These are phyloP conservation scores for Eulemur macaco DNA, from an alignment of 2,113 vertebrate genomes.

Conservation along the genomic window DNA sequence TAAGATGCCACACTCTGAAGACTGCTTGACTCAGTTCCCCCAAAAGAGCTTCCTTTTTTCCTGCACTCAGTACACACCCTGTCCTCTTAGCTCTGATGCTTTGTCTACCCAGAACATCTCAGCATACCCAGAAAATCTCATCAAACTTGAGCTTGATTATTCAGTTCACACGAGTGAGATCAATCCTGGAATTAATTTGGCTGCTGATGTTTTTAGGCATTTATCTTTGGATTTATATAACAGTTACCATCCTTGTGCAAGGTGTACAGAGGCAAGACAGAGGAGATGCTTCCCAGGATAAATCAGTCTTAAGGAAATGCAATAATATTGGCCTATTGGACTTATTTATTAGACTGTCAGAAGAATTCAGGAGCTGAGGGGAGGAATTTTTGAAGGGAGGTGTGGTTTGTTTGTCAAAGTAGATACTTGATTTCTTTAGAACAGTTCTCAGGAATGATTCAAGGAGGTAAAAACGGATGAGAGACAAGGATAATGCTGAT, in stretches of 20 bases:
- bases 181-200: slow-evolving; percentile 4
- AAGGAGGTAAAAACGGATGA: not conserved
- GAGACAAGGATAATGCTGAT: not conserved
- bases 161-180: not conserved
- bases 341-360: not conserved
- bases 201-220: not conserved
- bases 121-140: not conserved
- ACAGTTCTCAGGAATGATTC: not conserved
- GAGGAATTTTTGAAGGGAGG: not conserved
- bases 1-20: not conserved
- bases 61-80: not conserved
- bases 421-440: not conserved
- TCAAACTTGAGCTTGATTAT: not conserved
- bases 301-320: slow-evolving; percentile 24
- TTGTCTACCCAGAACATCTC: not conserved
- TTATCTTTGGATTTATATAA: slow-evolving; percentile 30
- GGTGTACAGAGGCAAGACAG: not conserved
- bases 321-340: not conserved
- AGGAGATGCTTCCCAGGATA: not conserved
- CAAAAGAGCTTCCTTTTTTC: not conserved
- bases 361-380: not conserved
- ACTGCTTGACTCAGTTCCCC: not conserved
- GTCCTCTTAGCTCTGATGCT: not conserved
- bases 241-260: not conserved
- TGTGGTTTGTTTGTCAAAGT: not conserved